Evolutionary conservation across 1,140 invertebrate species (phyloP).

Genomic region (Penaeus japonicus): DNA sequence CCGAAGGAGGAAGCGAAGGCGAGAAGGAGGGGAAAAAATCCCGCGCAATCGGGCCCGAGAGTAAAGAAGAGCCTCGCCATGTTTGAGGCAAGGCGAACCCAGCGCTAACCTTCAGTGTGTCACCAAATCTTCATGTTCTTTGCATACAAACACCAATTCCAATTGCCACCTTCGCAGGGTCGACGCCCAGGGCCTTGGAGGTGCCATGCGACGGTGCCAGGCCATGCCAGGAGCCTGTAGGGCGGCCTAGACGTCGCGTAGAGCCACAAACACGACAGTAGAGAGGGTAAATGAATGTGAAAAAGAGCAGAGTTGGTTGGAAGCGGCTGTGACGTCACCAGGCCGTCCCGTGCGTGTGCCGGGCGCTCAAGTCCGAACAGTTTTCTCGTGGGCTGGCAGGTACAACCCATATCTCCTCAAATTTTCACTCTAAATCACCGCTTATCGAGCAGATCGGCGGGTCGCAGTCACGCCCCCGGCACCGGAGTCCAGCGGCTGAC

Average conservation of each 20-base stretch:
- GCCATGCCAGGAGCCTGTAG: neutral
- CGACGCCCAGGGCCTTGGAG: too few species aligned
- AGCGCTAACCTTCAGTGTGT: slow-evolving; percentile 21
- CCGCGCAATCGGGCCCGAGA: neutral
- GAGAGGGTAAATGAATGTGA: slow-evolving; percentile 45
- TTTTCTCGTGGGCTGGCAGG: slow-evolving; percentile 30
- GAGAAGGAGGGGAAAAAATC: neutral
- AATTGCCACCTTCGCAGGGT: neutral
- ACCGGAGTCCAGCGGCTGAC: neutral
- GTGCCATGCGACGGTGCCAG: too few species aligned
- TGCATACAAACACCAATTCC: neutral
- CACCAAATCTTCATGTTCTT: too few species aligned
- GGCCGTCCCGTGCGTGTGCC: slow-evolving; percentile 31
- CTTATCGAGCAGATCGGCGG: neutral
- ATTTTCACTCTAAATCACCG: slow-evolving; percentile 26
- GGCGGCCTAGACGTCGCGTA: neutral
- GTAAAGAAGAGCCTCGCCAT: neutral
- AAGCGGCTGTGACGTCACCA: slow-evolving; percentile 39
- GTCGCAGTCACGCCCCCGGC: neutral
- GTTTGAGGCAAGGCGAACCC: slow-evolving; percentile 11
- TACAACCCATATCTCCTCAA: slow-evolving; percentile 31
- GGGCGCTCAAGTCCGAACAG: slow-evolving; percentile 36
- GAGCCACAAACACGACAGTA: neutral
- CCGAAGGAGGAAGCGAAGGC: neutral
- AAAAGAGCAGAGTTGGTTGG: slow-evolving; percentile 43